A percentile compares a stretch with the other conserved stretches of the same genome.
Conservation (phyloP, 2,797 vertebrate species). For the Pteropus rufus region DNA sequence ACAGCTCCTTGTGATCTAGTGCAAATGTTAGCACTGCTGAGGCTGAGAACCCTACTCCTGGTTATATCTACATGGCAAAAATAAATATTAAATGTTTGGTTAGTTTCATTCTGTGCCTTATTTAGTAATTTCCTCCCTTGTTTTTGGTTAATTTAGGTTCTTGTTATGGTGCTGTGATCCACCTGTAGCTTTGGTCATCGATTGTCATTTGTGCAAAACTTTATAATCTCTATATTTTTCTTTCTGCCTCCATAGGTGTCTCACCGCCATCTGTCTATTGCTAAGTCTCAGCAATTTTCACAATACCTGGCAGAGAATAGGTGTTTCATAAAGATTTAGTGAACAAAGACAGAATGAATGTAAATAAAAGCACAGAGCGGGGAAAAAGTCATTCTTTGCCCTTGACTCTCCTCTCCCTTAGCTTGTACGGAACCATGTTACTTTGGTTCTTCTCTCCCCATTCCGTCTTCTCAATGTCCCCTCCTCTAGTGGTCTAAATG, state of each 20-base stretch:
- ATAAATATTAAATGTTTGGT: neutral
- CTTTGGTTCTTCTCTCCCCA: neutral
- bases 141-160: neutral
- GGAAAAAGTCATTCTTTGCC: neutral
- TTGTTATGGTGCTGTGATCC: neutral
- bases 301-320: neutral
- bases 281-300: neutral
- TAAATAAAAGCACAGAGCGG: neutral
- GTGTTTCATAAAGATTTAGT: neutral
- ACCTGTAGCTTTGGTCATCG: neutral
- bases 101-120: neutral
- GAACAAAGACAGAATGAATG: neutral
- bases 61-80: neutral
- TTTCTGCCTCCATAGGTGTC: neutral
- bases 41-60: neutral
- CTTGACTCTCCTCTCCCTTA: neutral
- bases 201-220: neutral
- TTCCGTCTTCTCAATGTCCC: neutral
- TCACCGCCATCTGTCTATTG: neutral
- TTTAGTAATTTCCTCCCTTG: neutral
- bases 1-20: no score
- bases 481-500: neutral
- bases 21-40: neutral
- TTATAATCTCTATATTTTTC: neutral
- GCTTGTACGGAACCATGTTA: rapidly evolving